These are phyloP conservation scores for Percopsis transmontana DNA, from an alignment of 2,113 vertebrate genomes.

Conservation along the genomic window DNA sequence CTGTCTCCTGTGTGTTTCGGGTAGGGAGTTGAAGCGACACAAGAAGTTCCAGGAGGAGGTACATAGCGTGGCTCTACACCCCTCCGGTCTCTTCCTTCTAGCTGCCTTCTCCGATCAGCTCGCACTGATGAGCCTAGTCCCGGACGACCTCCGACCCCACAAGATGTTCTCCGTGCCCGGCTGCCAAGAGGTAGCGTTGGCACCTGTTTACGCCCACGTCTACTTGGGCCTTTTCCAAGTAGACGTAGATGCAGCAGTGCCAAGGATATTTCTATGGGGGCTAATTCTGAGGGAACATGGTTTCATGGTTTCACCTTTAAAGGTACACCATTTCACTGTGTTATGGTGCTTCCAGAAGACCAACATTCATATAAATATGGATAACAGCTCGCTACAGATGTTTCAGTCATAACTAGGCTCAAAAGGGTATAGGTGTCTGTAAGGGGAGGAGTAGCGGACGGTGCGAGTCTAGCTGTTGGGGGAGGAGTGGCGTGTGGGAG, in stretches of 20 bases:
- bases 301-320: no score
- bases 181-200: slow-evolving; percentile 85
- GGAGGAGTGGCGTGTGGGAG: no score
- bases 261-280: no score
- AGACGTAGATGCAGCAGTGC: not conserved
- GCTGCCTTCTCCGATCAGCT: slow-evolving; percentile 94
- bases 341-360: no score
- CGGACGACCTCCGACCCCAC: slow-evolving; percentile 86
- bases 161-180: slow-evolving; percentile 88
- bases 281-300: no score
- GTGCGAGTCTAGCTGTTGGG: no score
- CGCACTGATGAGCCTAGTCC: slow-evolving; percentile 87
- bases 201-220: not conserved
- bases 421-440: no score
- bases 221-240: not conserved
- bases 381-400: no score
- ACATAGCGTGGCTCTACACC: slow-evolving; percentile 87
- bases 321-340: no score
- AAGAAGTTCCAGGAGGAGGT: slow-evolving; percentile 91
- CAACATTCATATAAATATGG: no score
- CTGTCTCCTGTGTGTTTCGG: slow-evolving; percentile 1
- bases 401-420: no score
- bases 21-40: slow-evolving; percentile 85
- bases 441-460: no score
- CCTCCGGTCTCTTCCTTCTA: slow-evolving; percentile 87